Conservation (phyloP, 2,797 vertebrate genomes). For the Ammospiza maritima region DNA sequence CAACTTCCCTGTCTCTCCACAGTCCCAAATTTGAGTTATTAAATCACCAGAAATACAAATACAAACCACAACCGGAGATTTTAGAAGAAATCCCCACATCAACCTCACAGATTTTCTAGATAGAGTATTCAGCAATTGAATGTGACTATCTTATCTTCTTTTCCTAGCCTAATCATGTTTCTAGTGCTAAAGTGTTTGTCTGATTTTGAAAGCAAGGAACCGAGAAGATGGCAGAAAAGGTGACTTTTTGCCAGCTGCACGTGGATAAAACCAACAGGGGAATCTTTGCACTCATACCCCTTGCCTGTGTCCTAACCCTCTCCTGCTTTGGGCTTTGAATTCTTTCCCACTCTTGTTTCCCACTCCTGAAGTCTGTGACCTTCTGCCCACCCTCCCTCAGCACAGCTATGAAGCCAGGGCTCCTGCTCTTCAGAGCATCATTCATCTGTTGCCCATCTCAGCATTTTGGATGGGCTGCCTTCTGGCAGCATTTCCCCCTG, state of each 20-base stretch:
- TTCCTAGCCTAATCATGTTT: background rate
- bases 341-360: background rate
- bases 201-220: constrained; percentile 9
- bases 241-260: background rate
- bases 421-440: fast-evolving
- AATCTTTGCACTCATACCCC: background rate
- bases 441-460: too few species aligned
- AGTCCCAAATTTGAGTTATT: background rate
- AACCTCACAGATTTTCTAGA: background rate
- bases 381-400: background rate
- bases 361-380: fast-evolving
- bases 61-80: background rate
- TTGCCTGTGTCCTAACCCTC: background rate
- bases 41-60: background rate
- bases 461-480: background rate
- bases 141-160: background rate
- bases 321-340: background rate
- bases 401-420: background rate
- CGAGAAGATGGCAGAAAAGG: background rate
- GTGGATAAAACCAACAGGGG: background rate
- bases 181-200: background rate
- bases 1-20: background rate
- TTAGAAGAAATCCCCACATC: background rate
- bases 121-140: background rate
- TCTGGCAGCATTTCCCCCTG: background rate